Conservation (phyloP, 2,113 vertebrate species). For the Neomonachus schauinslandi region DNA sequence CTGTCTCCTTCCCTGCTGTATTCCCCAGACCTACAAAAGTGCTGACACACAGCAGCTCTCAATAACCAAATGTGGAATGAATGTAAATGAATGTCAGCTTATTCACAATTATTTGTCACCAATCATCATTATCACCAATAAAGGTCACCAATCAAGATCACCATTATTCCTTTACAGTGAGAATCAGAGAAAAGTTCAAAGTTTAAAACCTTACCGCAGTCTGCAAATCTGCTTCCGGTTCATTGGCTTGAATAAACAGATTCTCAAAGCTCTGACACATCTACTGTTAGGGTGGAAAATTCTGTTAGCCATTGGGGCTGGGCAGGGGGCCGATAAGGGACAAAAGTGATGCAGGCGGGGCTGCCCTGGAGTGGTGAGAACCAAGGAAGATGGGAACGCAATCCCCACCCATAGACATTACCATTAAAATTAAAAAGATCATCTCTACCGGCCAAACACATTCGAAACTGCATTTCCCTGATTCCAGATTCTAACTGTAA, state of each 20-base stretch:
- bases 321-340: not conserved
- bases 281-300: not conserved
- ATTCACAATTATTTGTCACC: not conserved
- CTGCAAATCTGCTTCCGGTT: not conserved
- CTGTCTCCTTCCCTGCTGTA: not conserved
- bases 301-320: not conserved
- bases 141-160: not conserved
- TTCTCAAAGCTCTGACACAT: not conserved
- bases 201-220: not conserved
- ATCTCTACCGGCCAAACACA: not conserved
- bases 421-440: not conserved
- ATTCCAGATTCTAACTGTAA: not conserved
- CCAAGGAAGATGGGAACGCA: not conserved
- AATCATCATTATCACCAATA: not conserved
- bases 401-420: not conserved
- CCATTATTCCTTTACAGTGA: not conserved
- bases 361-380: not conserved
- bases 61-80: not conserved
- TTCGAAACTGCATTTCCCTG: not conserved
- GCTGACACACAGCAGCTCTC: not conserved
- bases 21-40: not conserved
- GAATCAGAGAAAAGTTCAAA: not conserved
- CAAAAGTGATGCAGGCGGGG: not conserved
- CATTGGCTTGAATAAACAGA: not conserved
- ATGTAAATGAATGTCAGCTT: not conserved